Conservation (phyloP, 2,888 invertebrate species). For the Oscheius sp. region DNA sequence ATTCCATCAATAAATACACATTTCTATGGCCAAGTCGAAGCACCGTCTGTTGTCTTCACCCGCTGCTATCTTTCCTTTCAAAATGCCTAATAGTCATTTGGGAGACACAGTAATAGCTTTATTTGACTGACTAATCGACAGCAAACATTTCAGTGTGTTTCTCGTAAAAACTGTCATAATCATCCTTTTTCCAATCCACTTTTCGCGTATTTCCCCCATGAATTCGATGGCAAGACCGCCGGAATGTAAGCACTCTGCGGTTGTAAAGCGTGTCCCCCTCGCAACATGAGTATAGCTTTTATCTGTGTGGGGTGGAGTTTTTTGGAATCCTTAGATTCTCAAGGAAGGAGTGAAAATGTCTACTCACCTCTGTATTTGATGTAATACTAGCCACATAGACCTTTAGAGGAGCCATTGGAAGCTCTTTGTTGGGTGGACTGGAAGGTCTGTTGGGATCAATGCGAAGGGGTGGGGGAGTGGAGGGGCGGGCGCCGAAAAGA, state of each 20-base stretch:
- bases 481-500: conserved; percentile 16
- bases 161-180: too few relatives aligned
- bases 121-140: too few relatives aligned
- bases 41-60: too few relatives aligned
- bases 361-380: conserved; percentile 62
- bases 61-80: too few relatives aligned
- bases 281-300: background rate
- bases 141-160: too few relatives aligned
- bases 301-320: background rate
- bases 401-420: conserved; percentile 55
- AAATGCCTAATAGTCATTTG: too few relatives aligned
- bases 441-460: conserved; percentile 14
- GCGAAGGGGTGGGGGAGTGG: conserved; percentile 4
- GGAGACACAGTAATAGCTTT: too few relatives aligned
- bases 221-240: background rate
- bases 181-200: too few relatives aligned
- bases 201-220: background rate
- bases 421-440: background rate
- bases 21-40: too few relatives aligned
- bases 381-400: conserved; percentile 65
- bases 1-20: too few relatives aligned
- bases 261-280: background rate
- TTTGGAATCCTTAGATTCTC: background rate
- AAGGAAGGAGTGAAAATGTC: background rate
- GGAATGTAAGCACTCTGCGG: background rate